These are phyloP conservation scores for Carlito syrichta DNA, from an alignment of 2,113 vertebrate genomes.

Conservation along the genomic window DNA sequence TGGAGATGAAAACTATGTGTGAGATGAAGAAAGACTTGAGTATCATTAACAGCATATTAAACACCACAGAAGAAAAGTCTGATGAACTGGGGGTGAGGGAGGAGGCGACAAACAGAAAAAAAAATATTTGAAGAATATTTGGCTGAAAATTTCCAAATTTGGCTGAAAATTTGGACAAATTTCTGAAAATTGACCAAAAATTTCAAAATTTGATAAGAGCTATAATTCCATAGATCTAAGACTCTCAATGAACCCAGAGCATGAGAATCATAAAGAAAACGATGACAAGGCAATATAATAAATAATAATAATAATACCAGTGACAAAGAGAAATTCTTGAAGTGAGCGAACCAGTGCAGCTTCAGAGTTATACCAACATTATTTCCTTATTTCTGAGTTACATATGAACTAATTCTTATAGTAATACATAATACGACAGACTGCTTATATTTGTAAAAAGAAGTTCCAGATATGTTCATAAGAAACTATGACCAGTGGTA, in stretches of 20 bases:
- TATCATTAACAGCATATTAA: neutral
- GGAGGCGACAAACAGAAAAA: fast-evolving
- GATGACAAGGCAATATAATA: neutral
- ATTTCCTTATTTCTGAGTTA: neutral
- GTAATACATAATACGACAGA: neutral
- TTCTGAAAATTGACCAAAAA: too few relatives aligned
- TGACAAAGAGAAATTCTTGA: neutral
- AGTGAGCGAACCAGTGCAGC: neutral
- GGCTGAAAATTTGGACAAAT: too few relatives aligned
- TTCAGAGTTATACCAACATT: neutral
- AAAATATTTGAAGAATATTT: neutral
- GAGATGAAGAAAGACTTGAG: neutral
- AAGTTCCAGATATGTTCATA: neutral
- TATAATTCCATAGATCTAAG: neutral
- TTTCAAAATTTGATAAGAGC: neutral
- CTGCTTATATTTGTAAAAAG: neutral
- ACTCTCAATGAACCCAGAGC: neutral
- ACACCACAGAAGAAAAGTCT: neutral
- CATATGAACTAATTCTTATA: neutral
- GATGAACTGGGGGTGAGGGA: neutral
- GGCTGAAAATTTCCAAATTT: neutral
- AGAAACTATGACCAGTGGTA: neutral
- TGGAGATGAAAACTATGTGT: neutral
- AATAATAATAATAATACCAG: neutral
- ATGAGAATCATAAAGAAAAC: neutral